Base-by-base conservation (phyloP, 2,888 invertebrate genomes). In the Choreutis nemorana region DNA sequence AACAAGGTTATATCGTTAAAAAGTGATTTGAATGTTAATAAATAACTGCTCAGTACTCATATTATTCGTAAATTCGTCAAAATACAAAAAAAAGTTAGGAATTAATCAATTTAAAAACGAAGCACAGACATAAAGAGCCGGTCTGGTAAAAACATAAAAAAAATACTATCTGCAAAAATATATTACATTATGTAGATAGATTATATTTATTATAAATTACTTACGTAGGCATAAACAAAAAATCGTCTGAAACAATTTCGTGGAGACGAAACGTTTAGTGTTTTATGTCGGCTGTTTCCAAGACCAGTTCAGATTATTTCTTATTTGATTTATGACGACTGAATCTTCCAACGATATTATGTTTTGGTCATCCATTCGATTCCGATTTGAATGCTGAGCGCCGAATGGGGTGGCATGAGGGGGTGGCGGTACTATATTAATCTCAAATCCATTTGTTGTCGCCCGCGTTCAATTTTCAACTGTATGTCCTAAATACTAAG, bases 241-340 rank as follows among this genome's bases (percentile, higher is more conserved):
- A 66, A 55, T 57, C 56, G 57, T 54, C 55, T 40, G 54, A 53
- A 61, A 65, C 72, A 66, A 73, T 78, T 78, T 77, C 77, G 78
- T 77, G 78, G 77, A 73, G 72, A 68, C 73, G 66, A 75, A 78
- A 71, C 77, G 75, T 64, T 78, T 75, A 71, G 75, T 75, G 77
- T 77, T 78, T 78, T 78, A 78, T 71, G 67, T 68, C 59, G 66
- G 62, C 62, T 71, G 77, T 67, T 67, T 64, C 73, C 72, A 70
- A 72, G 72, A 79, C n/a, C n/a, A n/a, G n/a, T n/a, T n/a, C 77
- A 80, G 79, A 80, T 80, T 80, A 80, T 80, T 80, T 68, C 79
- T 79, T 78, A 79, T 80, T 78, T 80, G 80, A 80, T 80, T 80
- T 80, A 80, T 79, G 75, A 64, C 61, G 61, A 63, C 66, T 64